Evolutionary conservation across 1,140 invertebrate genomes (phyloP).

Genomic region (Thereuonema tuberculata): DNA sequence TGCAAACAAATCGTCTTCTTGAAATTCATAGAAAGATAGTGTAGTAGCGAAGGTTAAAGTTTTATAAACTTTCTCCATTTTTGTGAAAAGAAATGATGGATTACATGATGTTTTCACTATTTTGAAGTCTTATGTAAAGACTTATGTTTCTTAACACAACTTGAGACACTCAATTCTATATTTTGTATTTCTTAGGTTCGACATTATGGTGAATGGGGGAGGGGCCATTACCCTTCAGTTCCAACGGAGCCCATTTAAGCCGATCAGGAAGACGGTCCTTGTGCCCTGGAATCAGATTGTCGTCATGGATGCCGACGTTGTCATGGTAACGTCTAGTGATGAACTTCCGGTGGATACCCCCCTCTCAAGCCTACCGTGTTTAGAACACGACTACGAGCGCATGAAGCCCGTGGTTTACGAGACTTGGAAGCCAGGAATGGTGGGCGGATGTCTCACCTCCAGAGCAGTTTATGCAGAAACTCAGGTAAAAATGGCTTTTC

Average conservation of each 20-base stretch:
- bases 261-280: slow-evolving; percentile 70
- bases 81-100: too few relatives aligned
- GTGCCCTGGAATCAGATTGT: slow-evolving; percentile 94
- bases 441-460: slow-evolving; percentile 62
- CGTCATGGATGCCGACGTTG: slow-evolving; percentile 61
- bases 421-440: slow-evolving; percentile 69
- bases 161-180: too few relatives aligned
- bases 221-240: slow-evolving; percentile 96
- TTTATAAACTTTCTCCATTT: too few relatives aligned
- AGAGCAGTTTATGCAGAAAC: slow-evolving; percentile 74
- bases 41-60: too few relatives aligned
- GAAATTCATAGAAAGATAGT: too few relatives aligned
- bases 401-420: slow-evolving; percentile 51
- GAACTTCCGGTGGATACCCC: slow-evolving; percentile 22
- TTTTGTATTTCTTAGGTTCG: slow-evolving; percentile 58
- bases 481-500: slow-evolving; percentile 42
- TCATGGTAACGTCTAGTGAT: slow-evolving; percentile 57
- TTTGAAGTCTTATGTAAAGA: too few relatives aligned
- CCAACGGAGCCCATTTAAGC: slow-evolving; percentile 78
- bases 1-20: too few relatives aligned
- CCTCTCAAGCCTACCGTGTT: slow-evolving; percentile 40
- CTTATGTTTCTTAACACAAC: too few relatives aligned
- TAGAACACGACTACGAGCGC: slow-evolving; percentile 69
- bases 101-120: too few relatives aligned
- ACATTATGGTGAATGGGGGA: slow-evolving; percentile 94